phyloP scores from a whole-genome alignment of 2,113 vertebrate species.

The Hystrix cristata region DNA sequence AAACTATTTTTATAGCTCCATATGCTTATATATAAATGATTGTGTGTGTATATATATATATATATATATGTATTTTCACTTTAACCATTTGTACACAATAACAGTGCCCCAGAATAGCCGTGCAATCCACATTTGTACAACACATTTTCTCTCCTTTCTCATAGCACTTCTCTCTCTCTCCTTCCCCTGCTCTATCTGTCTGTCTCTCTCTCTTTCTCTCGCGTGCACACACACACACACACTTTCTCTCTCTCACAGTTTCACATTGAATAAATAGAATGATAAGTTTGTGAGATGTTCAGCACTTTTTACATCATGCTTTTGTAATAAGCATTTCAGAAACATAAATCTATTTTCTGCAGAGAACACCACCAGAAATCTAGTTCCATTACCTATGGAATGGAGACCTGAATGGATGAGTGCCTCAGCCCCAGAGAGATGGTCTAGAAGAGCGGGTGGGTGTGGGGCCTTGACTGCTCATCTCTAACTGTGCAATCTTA shows the following conservation, averaged over 20 bases:
- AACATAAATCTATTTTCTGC: neutral
- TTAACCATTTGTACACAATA: neutral
- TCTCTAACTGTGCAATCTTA: neutral
- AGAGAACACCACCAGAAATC: neutral
- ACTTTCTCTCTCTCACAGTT: neutral
- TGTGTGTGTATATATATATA: neutral
- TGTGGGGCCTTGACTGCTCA: neutral
- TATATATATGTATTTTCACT: neutral
- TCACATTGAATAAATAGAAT: neutral
- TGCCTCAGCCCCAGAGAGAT: neutral
- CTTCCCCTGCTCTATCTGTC: too few species aligned
- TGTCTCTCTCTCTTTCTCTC: too few species aligned
- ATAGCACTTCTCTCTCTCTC: fast-evolving
- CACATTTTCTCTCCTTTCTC: neutral
- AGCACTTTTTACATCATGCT: neutral
- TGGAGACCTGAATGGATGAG: neutral
- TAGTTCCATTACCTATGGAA: neutral
- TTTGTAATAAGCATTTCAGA: neutral
- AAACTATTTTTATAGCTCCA: neutral
- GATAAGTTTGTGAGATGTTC: neutral
- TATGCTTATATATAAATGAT: neutral
- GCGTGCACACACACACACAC: neutral
- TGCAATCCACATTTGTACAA: neutral
- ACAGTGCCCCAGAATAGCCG: neutral
- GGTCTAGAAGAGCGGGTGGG: neutral